phyloP scores from a whole-genome alignment of 2,113 vertebrate genomes.

The Brachyhypopomus occidentalis region DNA sequence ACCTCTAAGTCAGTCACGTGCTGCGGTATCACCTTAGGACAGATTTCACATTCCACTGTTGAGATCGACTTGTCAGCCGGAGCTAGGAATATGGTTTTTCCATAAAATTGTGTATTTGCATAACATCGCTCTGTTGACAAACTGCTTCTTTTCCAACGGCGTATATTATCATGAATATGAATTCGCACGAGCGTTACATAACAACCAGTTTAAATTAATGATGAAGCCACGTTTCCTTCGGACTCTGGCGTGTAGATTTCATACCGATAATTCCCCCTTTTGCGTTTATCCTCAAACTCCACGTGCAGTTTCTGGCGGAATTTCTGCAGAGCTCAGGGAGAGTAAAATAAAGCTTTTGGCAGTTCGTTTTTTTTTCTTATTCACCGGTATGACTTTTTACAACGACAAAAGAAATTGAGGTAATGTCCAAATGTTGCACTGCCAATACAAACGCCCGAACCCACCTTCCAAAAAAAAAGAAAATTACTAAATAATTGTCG shows the following conservation, averaged over 20 bases:
- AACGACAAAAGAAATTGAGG: not conserved
- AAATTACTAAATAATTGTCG: no score
- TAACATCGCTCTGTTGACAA: not conserved
- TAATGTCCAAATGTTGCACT: no score
- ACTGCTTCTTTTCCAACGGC: not conserved
- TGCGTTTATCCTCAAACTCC: not conserved
- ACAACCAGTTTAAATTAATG: slow-evolving; percentile 56
- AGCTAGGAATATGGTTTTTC: not conserved
- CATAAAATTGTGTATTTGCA: not conserved
- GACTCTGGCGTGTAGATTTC: not conserved
- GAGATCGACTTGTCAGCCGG: not conserved
- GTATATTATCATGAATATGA: slow-evolving; percentile 50
- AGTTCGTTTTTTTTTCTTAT: not conserved
- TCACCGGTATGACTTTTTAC: not conserved
- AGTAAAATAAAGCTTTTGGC: not conserved
- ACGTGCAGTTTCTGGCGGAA: not conserved
- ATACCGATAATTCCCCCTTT: not conserved
- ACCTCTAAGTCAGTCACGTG: no score
- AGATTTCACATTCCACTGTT: not conserved
- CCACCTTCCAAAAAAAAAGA: no score
- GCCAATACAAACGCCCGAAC: no score
- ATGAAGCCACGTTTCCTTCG: slow-evolving; percentile 15
- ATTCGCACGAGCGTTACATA: slow-evolving; percentile 53
- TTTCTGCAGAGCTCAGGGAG: not conserved
- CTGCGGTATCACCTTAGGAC: not conserved